Conservation (phyloP, 2,797 vertebrate species). For the Onychomys torridus region DNA sequence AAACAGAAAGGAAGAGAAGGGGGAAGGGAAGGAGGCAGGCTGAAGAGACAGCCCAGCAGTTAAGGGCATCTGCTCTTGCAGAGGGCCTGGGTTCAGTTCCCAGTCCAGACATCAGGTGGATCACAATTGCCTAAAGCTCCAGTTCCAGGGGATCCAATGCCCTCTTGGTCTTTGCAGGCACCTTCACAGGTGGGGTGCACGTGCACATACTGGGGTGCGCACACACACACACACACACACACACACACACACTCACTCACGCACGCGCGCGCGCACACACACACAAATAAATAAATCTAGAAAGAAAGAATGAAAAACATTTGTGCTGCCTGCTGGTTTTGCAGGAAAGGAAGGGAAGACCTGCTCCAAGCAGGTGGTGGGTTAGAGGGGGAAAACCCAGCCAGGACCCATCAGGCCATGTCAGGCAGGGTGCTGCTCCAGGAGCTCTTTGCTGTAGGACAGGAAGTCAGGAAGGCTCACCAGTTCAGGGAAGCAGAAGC, state of each 20-base stretch:
- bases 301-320: background rate
- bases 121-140: background rate
- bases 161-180: background rate
- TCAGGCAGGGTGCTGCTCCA: background rate
- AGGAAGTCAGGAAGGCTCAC: background rate
- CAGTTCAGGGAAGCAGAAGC: background rate
- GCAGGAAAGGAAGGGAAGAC: background rate
- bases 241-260: background rate
- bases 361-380: accelerated
- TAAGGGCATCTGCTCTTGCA: background rate
- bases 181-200: background rate
- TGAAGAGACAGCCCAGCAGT: background rate
- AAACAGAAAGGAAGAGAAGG: background rate
- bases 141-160: background rate
- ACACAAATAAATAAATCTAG: background rate
- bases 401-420: accelerated
- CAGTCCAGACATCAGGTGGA: background rate
- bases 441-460: background rate
- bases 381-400: background rate
- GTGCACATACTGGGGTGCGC: too few species aligned
- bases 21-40: background rate
- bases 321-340: background rate
- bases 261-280: background rate
- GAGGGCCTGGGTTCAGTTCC: background rate
- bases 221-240: background rate